Evolutionary conservation across 2,888 invertebrate species (phyloP).

Genomic region (Ctenicera cuprea): DNA sequence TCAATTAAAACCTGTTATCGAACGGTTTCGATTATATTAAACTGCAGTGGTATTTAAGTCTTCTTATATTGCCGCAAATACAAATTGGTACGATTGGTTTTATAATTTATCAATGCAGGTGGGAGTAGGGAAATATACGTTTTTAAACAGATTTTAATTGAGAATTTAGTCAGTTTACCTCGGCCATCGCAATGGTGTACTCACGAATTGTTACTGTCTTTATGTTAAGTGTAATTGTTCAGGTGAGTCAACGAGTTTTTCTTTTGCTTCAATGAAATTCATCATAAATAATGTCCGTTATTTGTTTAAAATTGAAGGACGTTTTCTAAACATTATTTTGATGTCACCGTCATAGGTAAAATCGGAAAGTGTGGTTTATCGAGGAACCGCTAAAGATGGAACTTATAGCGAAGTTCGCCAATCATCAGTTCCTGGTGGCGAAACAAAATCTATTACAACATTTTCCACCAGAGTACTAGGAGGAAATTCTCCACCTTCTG

Average conservation of each 20-base stretch:
- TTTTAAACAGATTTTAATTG: constrained; percentile 37
- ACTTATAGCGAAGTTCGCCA: constrained; percentile 1
- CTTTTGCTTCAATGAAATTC: background rate
- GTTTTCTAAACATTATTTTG: background rate
- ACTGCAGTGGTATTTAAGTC: background rate
- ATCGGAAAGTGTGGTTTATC: background rate
- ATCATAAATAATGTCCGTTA: too few relatives aligned
- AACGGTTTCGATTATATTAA: background rate
- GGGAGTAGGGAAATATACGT: constrained; percentile 20
- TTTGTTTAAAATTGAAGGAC: background rate
- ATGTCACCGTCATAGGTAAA: background rate
- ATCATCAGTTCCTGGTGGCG: constrained; percentile 7
- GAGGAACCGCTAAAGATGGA: constrained; percentile 5
- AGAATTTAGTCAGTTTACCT: constrained; percentile 24
- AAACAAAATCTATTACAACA: background rate
- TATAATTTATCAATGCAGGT: constrained; percentile 24
- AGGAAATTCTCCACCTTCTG: background rate
- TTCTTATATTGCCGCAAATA: constrained; percentile 8
- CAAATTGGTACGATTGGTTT: constrained; percentile 36
- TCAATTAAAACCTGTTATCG: constrained; percentile 14
- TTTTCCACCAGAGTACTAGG: constrained; percentile 9
- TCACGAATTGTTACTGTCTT: constrained; percentile 1
- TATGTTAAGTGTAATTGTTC: constrained; percentile 6
- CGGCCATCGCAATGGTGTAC: constrained; percentile 27
- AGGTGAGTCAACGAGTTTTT: background rate